Conservation (phyloP, 2,888 invertebrate species). For the Tineola bisselliella region DNA sequence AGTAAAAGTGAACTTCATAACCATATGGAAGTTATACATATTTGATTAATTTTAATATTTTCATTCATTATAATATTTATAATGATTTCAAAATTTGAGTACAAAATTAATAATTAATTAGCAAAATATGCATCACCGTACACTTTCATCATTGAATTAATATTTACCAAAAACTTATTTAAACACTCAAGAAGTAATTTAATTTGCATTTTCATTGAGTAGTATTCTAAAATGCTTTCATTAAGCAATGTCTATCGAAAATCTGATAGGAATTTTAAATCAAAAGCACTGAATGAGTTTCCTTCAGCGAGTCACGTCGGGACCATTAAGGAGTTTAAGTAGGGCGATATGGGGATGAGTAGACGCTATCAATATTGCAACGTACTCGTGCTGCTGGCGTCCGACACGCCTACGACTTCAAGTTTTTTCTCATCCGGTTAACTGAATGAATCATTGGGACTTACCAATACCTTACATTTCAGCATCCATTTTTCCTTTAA, state of each 20-base stretch:
- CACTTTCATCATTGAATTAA: too few species aligned
- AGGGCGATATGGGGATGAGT: constrained; percentile 21
- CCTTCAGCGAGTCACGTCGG: constrained; percentile 27
- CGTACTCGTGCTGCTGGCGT: not conserved
- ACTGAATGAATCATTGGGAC: not conserved
- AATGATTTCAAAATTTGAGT: too few species aligned
- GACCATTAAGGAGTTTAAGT: constrained; percentile 21
- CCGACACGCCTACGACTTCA: not conserved
- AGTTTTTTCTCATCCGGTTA: not conserved
- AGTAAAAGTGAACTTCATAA: not conserved
- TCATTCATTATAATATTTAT: too few species aligned
- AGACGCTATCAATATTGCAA: constrained; percentile 8
- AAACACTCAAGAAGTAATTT: too few species aligned
- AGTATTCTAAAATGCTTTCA: not conserved
- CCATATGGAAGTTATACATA: too few species aligned
- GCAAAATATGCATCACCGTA: too few species aligned
- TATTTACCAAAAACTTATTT: too few species aligned
- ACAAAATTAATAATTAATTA: too few species aligned
- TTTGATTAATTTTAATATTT: too few species aligned
- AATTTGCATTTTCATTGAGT: not conserved
- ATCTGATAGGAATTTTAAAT: constrained; percentile 12
- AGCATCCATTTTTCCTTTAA: too few species aligned
- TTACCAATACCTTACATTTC: too few species aligned
- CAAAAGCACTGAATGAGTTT: constrained; percentile 3
- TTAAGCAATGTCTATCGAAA: not conserved